phyloP scores from a whole-genome alignment of 2,797 vertebrate genomes.

The Tadarida brasiliensis region DNA sequence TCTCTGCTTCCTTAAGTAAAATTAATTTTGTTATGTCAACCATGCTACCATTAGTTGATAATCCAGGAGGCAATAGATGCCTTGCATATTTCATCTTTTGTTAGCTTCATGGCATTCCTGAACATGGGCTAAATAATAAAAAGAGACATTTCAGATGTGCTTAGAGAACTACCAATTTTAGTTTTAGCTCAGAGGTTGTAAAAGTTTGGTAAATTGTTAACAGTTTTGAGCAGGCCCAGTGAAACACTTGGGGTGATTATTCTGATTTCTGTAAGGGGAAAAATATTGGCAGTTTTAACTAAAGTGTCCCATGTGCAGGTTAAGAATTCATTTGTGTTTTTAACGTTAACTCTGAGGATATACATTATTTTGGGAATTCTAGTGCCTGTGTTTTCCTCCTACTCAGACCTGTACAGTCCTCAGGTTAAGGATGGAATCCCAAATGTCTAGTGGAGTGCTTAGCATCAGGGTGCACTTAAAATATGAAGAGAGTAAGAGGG shows the following conservation, averaged over 20 bases:
- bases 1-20: constrained; percentile 88
- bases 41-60: constrained; percentile 88
- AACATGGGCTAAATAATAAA: constrained; percentile 56
- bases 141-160: background rate
- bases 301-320: background rate
- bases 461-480: background rate
- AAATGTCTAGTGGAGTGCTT: background rate
- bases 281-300: background rate
- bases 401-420: background rate
- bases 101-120: constrained; percentile 77
- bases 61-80: constrained; percentile 83
- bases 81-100: constrained; percentile 86
- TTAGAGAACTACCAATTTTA: background rate
- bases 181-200: background rate
- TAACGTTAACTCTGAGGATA: background rate
- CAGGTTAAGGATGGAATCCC: background rate
- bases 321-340: background rate
- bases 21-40: constrained; percentile 89
- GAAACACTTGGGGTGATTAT: background rate
- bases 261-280: background rate
- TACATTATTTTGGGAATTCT: background rate
- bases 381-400: background rate
- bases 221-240: background rate
- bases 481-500: background rate
- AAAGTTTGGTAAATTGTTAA: background rate